A percentile compares a stretch with the other conserved stretches of the same genome.
These are phyloP conservation scores for Diloba caeruleocephala DNA, from an alignment of 2,888 invertebrate genomes.

Conservation along the genomic window DNA sequence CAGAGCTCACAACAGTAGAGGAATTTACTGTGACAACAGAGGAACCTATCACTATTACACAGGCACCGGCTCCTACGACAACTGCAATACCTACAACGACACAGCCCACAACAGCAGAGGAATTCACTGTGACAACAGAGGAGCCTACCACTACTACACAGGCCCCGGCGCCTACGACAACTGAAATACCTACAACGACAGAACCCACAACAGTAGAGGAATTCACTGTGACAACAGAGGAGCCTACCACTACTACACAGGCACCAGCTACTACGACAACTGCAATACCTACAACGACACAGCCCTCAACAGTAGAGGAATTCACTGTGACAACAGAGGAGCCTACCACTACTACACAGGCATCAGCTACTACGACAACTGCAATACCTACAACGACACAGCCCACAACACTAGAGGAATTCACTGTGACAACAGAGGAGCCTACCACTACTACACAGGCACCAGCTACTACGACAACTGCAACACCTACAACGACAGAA, in stretches of 20 bases:
- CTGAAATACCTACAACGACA: neutral
- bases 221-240: neutral
- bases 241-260: neutral
- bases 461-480: neutral
- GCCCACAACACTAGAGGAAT: conserved; percentile 2
- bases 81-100: conserved; percentile 17
- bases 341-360: conserved; percentile 1
- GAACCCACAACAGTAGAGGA: conserved; percentile 8
- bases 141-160: neutral
- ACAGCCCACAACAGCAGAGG: conserved; percentile 1
- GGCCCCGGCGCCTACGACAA: conserved; percentile 8
- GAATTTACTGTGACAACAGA: conserved; percentile 1
- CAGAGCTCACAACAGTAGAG: no score
- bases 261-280: conserved; percentile 3
- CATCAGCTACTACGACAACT: conserved; percentile 7
- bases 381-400: neutral
- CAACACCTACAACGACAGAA: neutral
- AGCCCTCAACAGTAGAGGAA: no score
- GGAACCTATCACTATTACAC: neutral
- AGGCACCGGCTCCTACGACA: neutral
- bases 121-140: neutral
- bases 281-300: conserved; percentile 1
- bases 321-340: conserved; percentile 1
- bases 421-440: neutral
- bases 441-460: neutral